Evolutionary conservation across 2,888 invertebrate species (phyloP).

Genomic region (Rhamphomyia laevipes): DNA sequence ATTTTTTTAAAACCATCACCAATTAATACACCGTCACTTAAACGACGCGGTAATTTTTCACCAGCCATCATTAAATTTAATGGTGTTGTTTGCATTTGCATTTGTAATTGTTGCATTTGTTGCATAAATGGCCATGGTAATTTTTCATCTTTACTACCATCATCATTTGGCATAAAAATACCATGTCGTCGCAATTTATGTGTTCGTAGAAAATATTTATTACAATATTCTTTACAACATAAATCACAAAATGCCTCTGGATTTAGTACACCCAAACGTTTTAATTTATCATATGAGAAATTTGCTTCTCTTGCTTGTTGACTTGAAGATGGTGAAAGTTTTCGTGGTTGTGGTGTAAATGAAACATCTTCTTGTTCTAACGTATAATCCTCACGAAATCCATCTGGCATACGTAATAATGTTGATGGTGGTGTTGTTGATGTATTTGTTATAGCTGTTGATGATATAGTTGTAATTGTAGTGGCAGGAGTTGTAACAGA

Average conservation of each 20-base stretch:
- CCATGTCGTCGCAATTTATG: constrained; percentile 93
- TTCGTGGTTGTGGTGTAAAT: constrained; percentile 43
- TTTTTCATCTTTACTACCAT: constrained; percentile 35
- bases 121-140: constrained; percentile 37
- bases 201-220: constrained; percentile 82
- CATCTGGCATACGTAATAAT: constrained; percentile 34
- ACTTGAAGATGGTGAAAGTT: constrained; percentile 47
- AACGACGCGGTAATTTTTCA: constrained; percentile 11
- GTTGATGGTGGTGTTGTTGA: constrained; percentile 9
- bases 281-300: constrained; percentile 59
- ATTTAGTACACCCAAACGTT: constrained; percentile 68
- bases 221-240: constrained; percentile 87
- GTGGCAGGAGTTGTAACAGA: neutral
- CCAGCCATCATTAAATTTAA: constrained; percentile 57
- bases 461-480: neutral
- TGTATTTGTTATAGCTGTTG: constrained; percentile 8
- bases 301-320: constrained; percentile 58
- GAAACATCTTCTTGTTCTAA: constrained; percentile 38
- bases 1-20: neutral
- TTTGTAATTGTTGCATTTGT: constrained; percentile 43
- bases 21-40: neutral
- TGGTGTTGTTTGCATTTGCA: constrained; percentile 52
- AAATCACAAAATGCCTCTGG: constrained; percentile 89
- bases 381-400: constrained; percentile 36
- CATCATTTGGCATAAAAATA: constrained; percentile 52